A percentile compares a stretch with the other conserved stretches of the same genome.
Conservation (phyloP, 2,888 invertebrate genomes). For the Drosophila sordidula region DNA sequence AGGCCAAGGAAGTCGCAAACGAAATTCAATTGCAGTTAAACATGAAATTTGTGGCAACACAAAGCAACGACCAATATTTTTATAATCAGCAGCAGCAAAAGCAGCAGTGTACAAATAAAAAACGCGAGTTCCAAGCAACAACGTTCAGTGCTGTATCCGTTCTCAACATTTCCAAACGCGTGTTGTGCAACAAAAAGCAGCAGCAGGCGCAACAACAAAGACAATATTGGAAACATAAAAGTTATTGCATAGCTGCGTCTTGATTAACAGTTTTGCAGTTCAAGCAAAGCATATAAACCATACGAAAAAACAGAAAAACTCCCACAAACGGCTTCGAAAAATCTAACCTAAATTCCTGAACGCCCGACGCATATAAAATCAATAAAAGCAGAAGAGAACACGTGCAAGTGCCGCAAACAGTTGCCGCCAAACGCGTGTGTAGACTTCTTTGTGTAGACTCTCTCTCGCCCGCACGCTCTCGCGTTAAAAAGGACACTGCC, state of each 20-base stretch:
- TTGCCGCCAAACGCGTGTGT: slow-evolving; percentile 71
- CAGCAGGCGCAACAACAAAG: slow-evolving; percentile 59
- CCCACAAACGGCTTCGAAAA: slow-evolving; percentile 5
- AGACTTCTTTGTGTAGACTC: slow-evolving; percentile 61
- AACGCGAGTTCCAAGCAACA: slow-evolving; percentile 51
- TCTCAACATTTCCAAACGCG: slow-evolving; percentile 64
- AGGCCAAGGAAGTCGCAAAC: slow-evolving; percentile 62
- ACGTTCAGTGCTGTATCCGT: slow-evolving; percentile 62
- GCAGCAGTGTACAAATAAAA: slow-evolving; percentile 70
- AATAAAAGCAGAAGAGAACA: slow-evolving; percentile 59
- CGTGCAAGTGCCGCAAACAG: slow-evolving; percentile 68
- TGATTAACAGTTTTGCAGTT: slow-evolving; percentile 76
- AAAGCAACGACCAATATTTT: slow-evolving; percentile 74
- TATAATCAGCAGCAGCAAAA: slow-evolving; percentile 63
- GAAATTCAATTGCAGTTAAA: slow-evolving; percentile 82
- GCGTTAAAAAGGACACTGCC: slow-evolving; percentile 65
- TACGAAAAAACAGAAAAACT: slow-evolving; percentile 15
- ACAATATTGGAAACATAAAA: slow-evolving; percentile 83
- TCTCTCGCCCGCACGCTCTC: slow-evolving; percentile 10
- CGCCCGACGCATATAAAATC: slow-evolving; percentile 53
- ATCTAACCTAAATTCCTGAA: slow-evolving; percentile 68
- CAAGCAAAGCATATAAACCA: slow-evolving; percentile 23
- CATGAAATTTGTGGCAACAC: slow-evolving; percentile 85
- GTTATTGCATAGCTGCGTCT: slow-evolving; percentile 84
- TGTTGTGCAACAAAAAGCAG: slow-evolving; percentile 60